Base-by-base conservation (phyloP, 53 echinoderm and acorn worm genomes). In the Temnopleurus reevesii region DNA sequence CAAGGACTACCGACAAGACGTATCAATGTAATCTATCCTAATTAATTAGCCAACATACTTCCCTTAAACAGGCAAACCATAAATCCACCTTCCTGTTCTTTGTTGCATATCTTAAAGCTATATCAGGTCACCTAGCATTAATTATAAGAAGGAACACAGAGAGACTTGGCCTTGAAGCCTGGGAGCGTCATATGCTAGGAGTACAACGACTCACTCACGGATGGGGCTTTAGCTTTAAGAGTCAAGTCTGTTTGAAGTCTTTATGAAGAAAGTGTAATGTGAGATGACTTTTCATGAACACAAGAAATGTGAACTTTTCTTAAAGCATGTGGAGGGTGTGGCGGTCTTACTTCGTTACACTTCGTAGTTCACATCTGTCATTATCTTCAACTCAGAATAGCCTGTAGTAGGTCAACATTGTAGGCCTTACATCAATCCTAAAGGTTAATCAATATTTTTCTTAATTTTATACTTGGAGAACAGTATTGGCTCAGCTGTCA, bases 31-130 rank as follows among this genome's bases (percentile, higher is more conserved):
- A 71, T 71, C 71, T 71, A 71, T n/a, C 38, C 71, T 41, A 71
- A 71, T 71, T 71, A 71, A 71, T 71, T 71, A 41, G 71, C 71
- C 71, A 71, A 38, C 43, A 71, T 41, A 71, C 71, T 71, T 71
- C 71, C 71, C 71, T 34, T 41, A 4, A 71, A 41, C 38, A 71
- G 71, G 71, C 71, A 71, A 49, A 71, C 12, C 41, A 7, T 27
- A 38, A 19, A 71, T 71, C 71, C 7, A 71, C 41, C 71, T 71
- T 71, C 71, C 71, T 71, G 71, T 43, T n/a, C 38, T 71, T 71
- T 71, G 71, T 43, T 38, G 41, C 36, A 41, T 41, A 71, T 71
- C 71, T 71, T 41, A 71, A 36, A 8, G 36, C 65, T 65, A 65
- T 35, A 65, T 35, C 71, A 71, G 41, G 38, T 71, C 21, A 41